Evolutionary conservation across 2,113 vertebrate genomes (phyloP), one percentile per base, ranked within the genome.

Genomic region (Mormoops blainvillei): DNA sequence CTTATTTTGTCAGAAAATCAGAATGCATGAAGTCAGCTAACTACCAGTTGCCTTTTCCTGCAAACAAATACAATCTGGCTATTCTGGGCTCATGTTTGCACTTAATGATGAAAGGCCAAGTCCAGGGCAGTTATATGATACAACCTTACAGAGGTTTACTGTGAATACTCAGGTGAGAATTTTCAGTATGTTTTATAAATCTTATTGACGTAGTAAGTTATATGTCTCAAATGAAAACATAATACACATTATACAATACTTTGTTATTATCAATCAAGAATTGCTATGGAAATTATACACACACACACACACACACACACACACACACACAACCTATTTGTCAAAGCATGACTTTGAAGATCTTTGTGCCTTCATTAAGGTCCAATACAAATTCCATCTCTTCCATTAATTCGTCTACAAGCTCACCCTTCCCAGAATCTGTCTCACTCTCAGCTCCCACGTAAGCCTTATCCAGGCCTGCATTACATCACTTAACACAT

Each of bases 121-220:
- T 16, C 2, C 36, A 0, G 63, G 73, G 76, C 20, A 61, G 28
- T 36, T 56, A 58, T 10, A n/a, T 19, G 81, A 58, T 50, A 50
- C 7, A 80, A 5, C 45, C 45, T 86, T 76, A 52, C 12, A 65
- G 45, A 86, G 14, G 13, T 87, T 33, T 52, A 36, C 24, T 86
- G 33, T 77, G 54, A 83, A 83, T n/a, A 61, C 58, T 18, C 67
- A 58, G 22, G 38, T 77, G 82, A 76, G 58, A 38, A 71, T 81
- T 88, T 58, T 33, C 58, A 71, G 24, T n/a, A 38, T 45, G 24
- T 56, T 94, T 94, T 83, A 14, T 48, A 80, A 31, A 78, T 76
- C 96, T 92, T 96, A 92, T 73, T 95, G 77, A 78, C 63, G 87
- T 81, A 91, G 14, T 67, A 96, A 94, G 36, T 89, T 45, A 87